Conservation (phyloP, 2,113 vertebrate genomes). For the Rana temporaria region DNA sequence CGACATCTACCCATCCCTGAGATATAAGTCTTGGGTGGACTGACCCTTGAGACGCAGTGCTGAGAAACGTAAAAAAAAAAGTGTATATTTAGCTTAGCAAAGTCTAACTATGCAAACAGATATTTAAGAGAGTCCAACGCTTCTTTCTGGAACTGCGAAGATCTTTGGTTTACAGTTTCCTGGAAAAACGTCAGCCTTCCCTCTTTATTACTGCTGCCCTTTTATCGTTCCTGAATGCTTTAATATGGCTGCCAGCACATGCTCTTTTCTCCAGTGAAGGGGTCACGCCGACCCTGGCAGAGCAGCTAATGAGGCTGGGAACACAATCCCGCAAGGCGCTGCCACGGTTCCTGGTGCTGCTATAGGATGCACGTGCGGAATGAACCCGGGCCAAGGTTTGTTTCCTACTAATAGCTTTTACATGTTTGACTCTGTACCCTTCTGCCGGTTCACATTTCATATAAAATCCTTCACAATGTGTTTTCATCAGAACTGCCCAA, state of each 20-base stretch:
- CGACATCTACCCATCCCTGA: no score
- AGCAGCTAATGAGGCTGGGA: constrained; percentile 8
- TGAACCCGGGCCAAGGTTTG: background rate
- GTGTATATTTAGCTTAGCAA: constrained; percentile 1
- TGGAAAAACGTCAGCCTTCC: constrained; percentile 11
- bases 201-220: constrained; percentile 17
- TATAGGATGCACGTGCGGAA: background rate
- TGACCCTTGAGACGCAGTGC: no score
- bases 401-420: no score
- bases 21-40: no score
- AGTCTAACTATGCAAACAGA: background rate
- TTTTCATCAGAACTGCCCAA: no score
- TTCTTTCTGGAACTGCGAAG: background rate
- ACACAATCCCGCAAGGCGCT: background rate
- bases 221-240: constrained; percentile 1
- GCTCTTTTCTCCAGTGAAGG: background rate
- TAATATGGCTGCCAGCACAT: background rate
- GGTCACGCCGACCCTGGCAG: background rate
- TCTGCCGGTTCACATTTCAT: no score
- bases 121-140: background rate
- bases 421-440: no score
- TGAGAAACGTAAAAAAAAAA: no score
- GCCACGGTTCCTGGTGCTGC: background rate
- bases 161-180: background rate
- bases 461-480: no score